A percentile compares a stretch with the other conserved stretches of the same genome.
These are phyloP conservation scores for Abrostola tripartita DNA, from an alignment of 2,888 invertebrate genomes.

Conservation along the genomic window DNA sequence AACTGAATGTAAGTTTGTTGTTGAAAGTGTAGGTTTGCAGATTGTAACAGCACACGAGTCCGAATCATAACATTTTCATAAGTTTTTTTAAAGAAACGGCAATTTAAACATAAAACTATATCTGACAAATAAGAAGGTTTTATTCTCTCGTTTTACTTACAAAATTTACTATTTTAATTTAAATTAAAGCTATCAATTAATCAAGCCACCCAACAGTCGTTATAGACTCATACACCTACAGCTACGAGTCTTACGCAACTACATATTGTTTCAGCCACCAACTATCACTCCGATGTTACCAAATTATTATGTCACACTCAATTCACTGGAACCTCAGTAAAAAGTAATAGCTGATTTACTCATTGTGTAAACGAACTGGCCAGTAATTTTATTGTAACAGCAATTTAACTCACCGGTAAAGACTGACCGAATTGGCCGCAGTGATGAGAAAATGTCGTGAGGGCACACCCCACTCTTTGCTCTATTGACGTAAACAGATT, in stretches of 20 bases:
- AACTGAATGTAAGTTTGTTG: no score
- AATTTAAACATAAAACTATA: no score
- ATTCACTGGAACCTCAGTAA: conserved; percentile 26
- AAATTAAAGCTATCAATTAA: conserved; percentile 4
- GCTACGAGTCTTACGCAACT: conserved; percentile 33
- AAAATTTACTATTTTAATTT: no score
- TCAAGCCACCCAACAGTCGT: neutral
- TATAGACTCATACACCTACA: neutral
- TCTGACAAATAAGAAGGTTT: no score
- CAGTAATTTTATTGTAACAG: conserved; percentile 29
- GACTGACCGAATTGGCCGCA: neutral
- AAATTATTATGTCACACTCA: conserved; percentile 44
- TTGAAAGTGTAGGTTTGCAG: no score
- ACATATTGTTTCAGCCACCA: conserved; percentile 26
- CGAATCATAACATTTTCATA: no score
- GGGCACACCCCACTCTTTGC: neutral
- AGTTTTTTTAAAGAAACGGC: no score
- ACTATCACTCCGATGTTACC: conserved; percentile 29
- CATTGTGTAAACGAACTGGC: conserved; percentile 39
- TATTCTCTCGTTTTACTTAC: no score
- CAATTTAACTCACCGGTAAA: neutral
- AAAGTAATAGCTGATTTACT: conserved; percentile 29
- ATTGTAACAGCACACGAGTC: no score
- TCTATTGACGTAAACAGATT: neutral
- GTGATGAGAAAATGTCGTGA: neutral